Base-by-base conservation (phyloP, 37 sponge, comb jelly and placozoan species). In the Crambe crambe region DNA sequence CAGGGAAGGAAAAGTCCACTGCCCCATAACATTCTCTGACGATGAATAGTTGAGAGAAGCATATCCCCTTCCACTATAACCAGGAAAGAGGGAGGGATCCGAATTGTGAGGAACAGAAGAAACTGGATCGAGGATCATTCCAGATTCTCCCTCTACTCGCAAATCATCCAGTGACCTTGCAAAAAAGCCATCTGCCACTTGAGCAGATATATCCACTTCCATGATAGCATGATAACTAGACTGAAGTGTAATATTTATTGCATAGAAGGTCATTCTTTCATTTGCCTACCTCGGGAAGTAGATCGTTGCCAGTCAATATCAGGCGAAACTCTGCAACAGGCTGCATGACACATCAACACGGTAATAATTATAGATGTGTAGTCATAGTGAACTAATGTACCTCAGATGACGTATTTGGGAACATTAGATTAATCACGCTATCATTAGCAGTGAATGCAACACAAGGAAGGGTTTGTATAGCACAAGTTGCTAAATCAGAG, bases 71-170 rank as follows among this genome's bases (percentile, higher is more conserved):
- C 64, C 64, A 1, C 26, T 23, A 64, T 73, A 82, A 12, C 60
- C 75, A 43, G 83, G 83, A 42, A 82, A 73, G 35, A 31, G 41
- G 0, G 56, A 27, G 2, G 44, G 51, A 44, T 73, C 36, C 0
- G 74, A 65, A 37, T 25, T 57, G 22, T 44, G 23, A 25, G 15
- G 20, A 3, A 82, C 74, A 27, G 9, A 15, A 12, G 44, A 26
- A 1, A 37, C 32, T n/a, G 74, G 63, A 3, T 61, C 66, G 21
- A 74, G n/a, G 9, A 39, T 47, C 2, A 31, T 23, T 27, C 83
- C 83, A 9, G 56, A 43, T 51, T 82, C 83, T 65, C 65, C 83
- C 56, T 82, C 75, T 36, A 65, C 67, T 30, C 36, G n/a, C 6
- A 73, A 41, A 25, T 37, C 29, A 41, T 82, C 74, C 20, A 82